Evolutionary conservation across 2,888 invertebrate genomes (phyloP).

Genomic region (Palloptera scutellata): DNA sequence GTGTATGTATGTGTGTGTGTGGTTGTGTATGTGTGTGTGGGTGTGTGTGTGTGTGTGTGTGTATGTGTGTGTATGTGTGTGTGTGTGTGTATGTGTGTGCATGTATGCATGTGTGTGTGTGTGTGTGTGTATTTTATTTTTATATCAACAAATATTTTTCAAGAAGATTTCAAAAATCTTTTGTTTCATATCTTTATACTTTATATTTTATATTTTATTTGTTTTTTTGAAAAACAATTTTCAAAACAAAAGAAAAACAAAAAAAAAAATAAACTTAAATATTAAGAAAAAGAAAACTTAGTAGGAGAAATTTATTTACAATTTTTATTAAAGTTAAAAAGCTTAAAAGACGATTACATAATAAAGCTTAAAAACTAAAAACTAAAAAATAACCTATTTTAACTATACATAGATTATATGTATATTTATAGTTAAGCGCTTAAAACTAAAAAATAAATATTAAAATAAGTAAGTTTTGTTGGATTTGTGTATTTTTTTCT

Average conservation of each 20-base stretch:
- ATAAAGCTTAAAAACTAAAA: too few relatives aligned
- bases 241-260: too few relatives aligned
- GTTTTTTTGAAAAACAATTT: conserved; percentile 14
- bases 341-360: neutral
- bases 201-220: conserved; percentile 5
- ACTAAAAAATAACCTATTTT: too few relatives aligned
- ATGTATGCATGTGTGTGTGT: neutral
- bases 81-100: conserved; percentile 1
- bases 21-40: neutral
- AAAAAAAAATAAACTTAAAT: neutral
- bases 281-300: conserved; percentile 32
- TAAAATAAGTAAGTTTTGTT: too few relatives aligned
- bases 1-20: neutral
- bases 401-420: too few relatives aligned
- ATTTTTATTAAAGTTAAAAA: conserved; percentile 9
- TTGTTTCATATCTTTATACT: conserved; percentile 6
- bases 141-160: neutral
- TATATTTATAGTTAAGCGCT: too few relatives aligned
- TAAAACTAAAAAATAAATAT: too few relatives aligned
- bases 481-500: too few relatives aligned
- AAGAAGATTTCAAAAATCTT: too few relatives aligned
- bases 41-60: neutral
- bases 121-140: neutral
- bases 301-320: conserved; percentile 25
- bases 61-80: neutral